phyloP scores from a whole-genome alignment of 2,888 invertebrate species.

The Nematopogon swammerdamellus region DNA sequence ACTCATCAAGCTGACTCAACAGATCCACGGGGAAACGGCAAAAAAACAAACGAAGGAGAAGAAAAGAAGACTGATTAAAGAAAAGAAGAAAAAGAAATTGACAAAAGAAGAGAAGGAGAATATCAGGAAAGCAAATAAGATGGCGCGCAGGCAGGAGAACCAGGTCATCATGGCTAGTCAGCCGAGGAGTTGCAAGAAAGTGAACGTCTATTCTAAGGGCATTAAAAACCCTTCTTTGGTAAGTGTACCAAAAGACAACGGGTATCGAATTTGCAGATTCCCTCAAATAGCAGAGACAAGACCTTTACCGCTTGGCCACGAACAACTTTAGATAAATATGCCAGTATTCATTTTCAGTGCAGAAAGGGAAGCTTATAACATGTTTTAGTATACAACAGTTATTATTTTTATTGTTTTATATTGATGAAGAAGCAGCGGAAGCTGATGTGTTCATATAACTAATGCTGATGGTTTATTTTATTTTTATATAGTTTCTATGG shows the following conservation, averaged over 20 bases:
- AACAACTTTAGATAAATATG: too few species aligned
- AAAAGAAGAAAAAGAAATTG: neutral
- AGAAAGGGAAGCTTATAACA: too few species aligned
- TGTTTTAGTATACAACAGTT: too few species aligned
- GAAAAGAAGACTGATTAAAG: neutral
- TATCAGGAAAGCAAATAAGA: neutral
- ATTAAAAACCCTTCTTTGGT: neutral
- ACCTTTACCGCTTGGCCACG: too few species aligned
- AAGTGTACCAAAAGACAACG: neutral
- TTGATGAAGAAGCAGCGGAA: too few species aligned
- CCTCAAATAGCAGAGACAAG: too few species aligned
- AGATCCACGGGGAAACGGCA: neutral
- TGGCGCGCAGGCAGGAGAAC: neutral
- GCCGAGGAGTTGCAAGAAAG: neutral
- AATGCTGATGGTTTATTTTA: too few species aligned
- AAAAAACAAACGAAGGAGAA: neutral
- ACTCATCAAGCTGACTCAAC: neutral
- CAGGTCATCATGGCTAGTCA: neutral
- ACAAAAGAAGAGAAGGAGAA: neutral
- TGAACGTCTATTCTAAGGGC: neutral
- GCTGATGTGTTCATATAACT: too few species aligned
- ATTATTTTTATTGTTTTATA: too few species aligned
- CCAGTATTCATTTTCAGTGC: too few species aligned
- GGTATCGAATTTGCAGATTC: too few species aligned
- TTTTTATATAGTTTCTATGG: too few species aligned